Evolutionary conservation across 2,888 invertebrate species (phyloP).

Genomic region (Pimpla rufipes): DNA sequence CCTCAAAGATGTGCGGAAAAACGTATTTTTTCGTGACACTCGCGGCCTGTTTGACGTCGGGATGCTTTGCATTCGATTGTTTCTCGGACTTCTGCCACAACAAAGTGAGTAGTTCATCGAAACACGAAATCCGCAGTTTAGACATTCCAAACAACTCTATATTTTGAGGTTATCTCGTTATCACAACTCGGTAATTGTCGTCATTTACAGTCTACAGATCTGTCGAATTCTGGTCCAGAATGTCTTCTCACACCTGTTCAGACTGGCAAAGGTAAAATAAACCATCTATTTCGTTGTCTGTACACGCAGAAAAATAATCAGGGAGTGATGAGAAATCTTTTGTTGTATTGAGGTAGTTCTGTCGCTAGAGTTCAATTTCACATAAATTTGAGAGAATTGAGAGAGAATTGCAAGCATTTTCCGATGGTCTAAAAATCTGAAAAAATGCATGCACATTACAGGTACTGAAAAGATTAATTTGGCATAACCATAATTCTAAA

Average conservation of each 20-base stretch:
- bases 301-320: background rate
- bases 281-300: background rate
- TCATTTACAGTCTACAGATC: conserved; percentile 34
- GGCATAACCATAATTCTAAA: no score
- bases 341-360: no score
- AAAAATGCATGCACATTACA: no score
- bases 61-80: conserved; percentile 72
- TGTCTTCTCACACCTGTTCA: conserved; percentile 75
- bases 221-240: conserved; percentile 57
- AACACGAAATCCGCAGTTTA: no score
- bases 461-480: no score
- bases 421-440: no score
- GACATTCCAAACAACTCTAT: background rate
- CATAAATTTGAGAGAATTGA: no score
- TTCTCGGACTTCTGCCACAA: conserved; percentile 79
- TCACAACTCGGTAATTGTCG: background rate
- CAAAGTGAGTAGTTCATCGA: conserved; percentile 72
- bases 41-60: conserved; percentile 67
- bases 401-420: no score
- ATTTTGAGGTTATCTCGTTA: conserved; percentile 1
- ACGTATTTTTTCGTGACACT: conserved; percentile 67
- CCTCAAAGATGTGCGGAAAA: conserved; percentile 73
- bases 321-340: no score
- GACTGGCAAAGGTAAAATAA: conserved; percentile 75
- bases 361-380: no score